Conservation (phyloP, 2,113 vertebrate species). For the Embiotoca jacksoni region DNA sequence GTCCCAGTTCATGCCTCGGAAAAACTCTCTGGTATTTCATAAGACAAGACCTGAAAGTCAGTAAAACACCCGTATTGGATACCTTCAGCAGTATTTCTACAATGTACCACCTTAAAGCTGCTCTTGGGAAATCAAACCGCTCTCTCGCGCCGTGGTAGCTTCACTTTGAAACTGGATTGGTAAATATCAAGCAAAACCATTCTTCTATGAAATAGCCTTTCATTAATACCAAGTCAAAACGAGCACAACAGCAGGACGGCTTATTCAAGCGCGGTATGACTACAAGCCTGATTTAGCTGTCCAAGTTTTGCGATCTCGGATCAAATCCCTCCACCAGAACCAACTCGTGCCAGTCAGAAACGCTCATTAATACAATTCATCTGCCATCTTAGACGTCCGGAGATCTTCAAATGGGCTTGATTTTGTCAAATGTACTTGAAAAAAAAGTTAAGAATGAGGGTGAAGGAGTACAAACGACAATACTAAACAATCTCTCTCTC, state of each 20-base stretch:
- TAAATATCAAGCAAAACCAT: conserved; percentile 16
- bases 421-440: conserved; percentile 24
- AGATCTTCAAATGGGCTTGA: conserved; percentile 14
- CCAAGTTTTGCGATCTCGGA: conserved; percentile 18
- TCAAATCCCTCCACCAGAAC: conserved; percentile 37
- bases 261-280: conserved; percentile 10
- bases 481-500: not conserved
- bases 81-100: conserved; percentile 4
- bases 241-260: not conserved
- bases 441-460: not conserved
- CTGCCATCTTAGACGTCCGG: not conserved
- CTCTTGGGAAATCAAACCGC: conserved; percentile 18
- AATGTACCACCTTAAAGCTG: conserved; percentile 15
- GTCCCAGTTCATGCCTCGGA: conserved; percentile 14
- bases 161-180: conserved; percentile 16
- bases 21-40: conserved; percentile 33
- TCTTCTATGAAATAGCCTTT: not conserved
- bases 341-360: conserved; percentile 8
- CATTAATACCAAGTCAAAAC: not conserved
- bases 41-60: conserved; percentile 10
- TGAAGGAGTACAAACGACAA: not conserved
- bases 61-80: not conserved
- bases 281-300: not conserved
- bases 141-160: not conserved
- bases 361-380: conserved; percentile 31